Evolutionary conservation across 2,888 invertebrate genomes (phyloP), one percentile per base, ranked within the genome.

Genomic region (Drosophila kuntzei): DNA sequence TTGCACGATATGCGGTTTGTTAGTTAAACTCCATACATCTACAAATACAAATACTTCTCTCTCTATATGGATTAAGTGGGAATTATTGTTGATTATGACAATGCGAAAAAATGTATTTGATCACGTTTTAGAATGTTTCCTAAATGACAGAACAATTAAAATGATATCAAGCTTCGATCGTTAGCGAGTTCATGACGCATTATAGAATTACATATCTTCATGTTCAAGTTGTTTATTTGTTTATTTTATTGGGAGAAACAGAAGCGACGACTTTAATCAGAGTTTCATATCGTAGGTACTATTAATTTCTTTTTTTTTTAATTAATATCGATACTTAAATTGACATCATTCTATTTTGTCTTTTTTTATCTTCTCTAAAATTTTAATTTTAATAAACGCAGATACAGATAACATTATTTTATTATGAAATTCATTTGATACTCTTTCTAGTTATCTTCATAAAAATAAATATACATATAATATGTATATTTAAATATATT

Each of bases 71-170:
- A 49, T 62, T 54, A 57, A 69, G 62, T 75, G 74, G 43, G 43
- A 59, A 53, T 53, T 51, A 39, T 12, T 18, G 41, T 54, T 27
- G 50, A 61, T 78, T 78, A 78, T 75, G 74, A 73, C 79, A 73
- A 27, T 62, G 74, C 60, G 57, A 53, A 74, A 58, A 72, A 43
- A 20, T 37, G 18, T 43, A 66, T 77, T 16, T 39, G 75, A 74
- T 75, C 75, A 75, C 79, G 75, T 63, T 78, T 75, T 75, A 62
- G 74, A 75, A 77, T 61, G 74, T 67, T 46, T 61, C 57, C 37
- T 29, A 66, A 73, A 68, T 46, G 74, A 73, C 71, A 55, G 59
- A 6, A 62, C 74, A 75, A 78, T 75, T 78, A 74, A 75, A 75
- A 75, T 20, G 29, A 68, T 60, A 78, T 75, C 79, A 78, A 60